These are phyloP conservation scores for Lasioglossum baleicum DNA, from an alignment of 1,140 invertebrate species.

Conservation along the genomic window DNA sequence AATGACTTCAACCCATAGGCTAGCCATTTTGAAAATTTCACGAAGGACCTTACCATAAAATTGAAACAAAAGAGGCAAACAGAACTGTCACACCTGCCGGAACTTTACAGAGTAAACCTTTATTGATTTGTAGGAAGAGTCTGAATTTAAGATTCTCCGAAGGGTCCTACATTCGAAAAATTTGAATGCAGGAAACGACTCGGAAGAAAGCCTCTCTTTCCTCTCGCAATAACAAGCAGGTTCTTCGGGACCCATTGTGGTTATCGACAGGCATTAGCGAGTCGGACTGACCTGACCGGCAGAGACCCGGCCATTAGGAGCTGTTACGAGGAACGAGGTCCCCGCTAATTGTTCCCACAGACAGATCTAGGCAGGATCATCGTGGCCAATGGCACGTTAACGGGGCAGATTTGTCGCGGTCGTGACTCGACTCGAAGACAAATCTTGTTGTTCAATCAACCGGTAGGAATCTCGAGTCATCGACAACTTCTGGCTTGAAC, in stretches of 20 bases:
- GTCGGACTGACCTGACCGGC: slow-evolving; percentile 4
- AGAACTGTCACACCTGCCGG: no score
- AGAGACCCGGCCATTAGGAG: not conserved
- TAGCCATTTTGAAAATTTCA: no score
- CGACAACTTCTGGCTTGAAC: slow-evolving; percentile 34
- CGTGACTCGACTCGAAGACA: slow-evolving; percentile 38
- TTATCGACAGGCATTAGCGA: slow-evolving; percentile 19
- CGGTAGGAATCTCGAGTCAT: slow-evolving; percentile 45
- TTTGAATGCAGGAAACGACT: no score
- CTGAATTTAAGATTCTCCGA: no score
- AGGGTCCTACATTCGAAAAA: no score
- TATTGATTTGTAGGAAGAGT: no score
- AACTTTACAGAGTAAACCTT: no score
- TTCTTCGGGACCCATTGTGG: slow-evolving; percentile 6
- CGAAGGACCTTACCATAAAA: no score
- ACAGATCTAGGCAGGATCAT: slow-evolving; percentile 27
- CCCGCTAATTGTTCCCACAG: slow-evolving; percentile 59
- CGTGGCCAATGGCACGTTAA: slow-evolving; percentile 2
- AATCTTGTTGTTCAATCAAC: slow-evolving; percentile 35
- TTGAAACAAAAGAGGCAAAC: no score
- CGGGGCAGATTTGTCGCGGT: slow-evolving; percentile 25
- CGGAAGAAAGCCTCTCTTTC: no score
- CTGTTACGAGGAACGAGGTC: slow-evolving; percentile 10
- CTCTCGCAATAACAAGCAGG: no score
- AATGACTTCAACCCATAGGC: no score